Evolutionary conservation across 2,888 invertebrate species (phyloP), one percentile per base, ranked within the genome.

Genomic region (Callyntrura sp.): DNA sequence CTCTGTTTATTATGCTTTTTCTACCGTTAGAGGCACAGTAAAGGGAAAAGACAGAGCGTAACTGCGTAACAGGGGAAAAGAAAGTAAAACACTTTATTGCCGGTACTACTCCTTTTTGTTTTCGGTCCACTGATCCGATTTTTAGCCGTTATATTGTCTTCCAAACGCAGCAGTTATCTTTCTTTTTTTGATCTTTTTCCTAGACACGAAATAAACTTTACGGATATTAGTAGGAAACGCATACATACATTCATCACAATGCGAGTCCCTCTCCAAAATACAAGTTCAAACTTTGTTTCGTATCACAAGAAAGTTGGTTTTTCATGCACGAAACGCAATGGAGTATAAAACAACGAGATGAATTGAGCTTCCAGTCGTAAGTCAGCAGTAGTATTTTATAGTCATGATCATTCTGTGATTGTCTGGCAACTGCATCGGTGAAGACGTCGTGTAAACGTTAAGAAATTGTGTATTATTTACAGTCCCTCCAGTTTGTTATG

Each of bases 301-400:
- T 6, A 28, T 65, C 25, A 28, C 11, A 43, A 55, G 17, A 81
- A 62, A 60, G 81, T 55, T 78, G 12, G 28, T 43, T 14, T 28
- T 17, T 17, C 28, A 62, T 62, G 45, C 62, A 81, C 35, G 4
- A 35, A 81, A 81, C 20, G 60, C 81, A 81, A 60, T 62, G 60
- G 62, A 81, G 60, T 28, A 81, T 43, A 51, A 81, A 23, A 55
- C 28, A 28, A 20, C 9, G n/a, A 83, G 70, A 73, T 84, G 84
- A 70, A 68, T 84, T 25, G 25, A 83, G 65, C 70, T 84, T 81
- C 79, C 35, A 51, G 68, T 70, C 83, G 68, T 68, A 83, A 68
- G 83, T 83, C 70, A 83, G 35, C 3, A 35, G 68, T 28, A 79
- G 68, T 28, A 79, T 60, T 81, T 43, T n/a, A 11, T 45, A 57